These are phyloP conservation scores for Scotopteryx bipunctaria DNA, from an alignment of 2,888 invertebrate genomes.

Conservation along the genomic window DNA sequence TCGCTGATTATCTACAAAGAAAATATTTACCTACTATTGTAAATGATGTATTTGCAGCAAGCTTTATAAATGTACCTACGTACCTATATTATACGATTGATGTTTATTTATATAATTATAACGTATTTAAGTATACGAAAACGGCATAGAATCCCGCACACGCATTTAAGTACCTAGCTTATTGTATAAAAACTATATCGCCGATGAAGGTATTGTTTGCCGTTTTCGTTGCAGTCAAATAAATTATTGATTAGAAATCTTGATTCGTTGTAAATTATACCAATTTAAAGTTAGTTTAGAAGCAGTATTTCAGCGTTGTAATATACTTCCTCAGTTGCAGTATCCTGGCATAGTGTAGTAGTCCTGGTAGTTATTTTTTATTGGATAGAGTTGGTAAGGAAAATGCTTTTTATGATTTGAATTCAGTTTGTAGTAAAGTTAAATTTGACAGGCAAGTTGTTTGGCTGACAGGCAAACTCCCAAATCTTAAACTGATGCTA, in stretches of 20 bases:
- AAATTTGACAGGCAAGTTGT: conserved; percentile 24
- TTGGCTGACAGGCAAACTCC: conserved; percentile 17
- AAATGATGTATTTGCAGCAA: conserved; percentile 57
- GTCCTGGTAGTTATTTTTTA: conserved; percentile 64
- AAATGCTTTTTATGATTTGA: conserved; percentile 22
- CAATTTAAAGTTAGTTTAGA: conserved; percentile 66
- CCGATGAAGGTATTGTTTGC: conserved; percentile 54
- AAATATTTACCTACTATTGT: conserved; percentile 39
- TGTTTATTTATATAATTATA: conserved; percentile 66
- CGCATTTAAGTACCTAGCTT: conserved; percentile 61
- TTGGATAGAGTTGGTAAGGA: conserved; percentile 62
- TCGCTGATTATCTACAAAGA: conserved; percentile 52
- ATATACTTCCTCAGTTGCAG: conserved; percentile 60
- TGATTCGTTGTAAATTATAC: conserved; percentile 67
- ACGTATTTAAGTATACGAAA: conserved; percentile 60
- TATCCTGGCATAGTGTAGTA: conserved; percentile 66
- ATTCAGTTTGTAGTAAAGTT: conserved; percentile 38
- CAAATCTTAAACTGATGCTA: too few species aligned
- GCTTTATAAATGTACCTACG: conserved; percentile 70
- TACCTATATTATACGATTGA: conserved; percentile 63
- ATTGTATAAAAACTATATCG: conserved; percentile 40
- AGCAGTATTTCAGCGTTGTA: conserved; percentile 76
- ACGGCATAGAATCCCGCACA: conserved; percentile 55
- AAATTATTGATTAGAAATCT: conserved; percentile 60
- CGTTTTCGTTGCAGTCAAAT: conserved; percentile 60